Percentiles rank a stretch among this genome's conserved stretches.
Conservation (phyloP, 1,140 invertebrate genomes). For the Plodia interpunctella region DNA sequence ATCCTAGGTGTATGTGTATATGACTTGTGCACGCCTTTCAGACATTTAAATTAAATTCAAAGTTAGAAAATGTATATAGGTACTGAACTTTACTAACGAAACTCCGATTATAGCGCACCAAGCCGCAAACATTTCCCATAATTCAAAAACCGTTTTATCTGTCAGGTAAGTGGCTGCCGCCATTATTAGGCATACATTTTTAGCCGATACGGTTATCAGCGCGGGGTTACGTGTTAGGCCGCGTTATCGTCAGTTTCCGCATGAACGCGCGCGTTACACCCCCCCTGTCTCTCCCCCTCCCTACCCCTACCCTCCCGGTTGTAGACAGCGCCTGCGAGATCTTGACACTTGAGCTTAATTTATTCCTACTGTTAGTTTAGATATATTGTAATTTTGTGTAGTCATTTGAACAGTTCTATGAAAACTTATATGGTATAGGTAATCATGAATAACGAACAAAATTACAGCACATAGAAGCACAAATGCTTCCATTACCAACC, state of each 20-base stretch:
- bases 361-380: slow-evolving; percentile 39
- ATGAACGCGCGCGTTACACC: slow-evolving; percentile 71
- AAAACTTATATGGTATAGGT: too few species aligned
- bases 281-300: slow-evolving; percentile 28
- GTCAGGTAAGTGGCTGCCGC: slow-evolving; percentile 23
- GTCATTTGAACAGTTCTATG: neutral
- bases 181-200: slow-evolving; percentile 72
- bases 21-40: too few species aligned
- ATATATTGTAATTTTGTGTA: neutral
- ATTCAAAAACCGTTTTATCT: slow-evolving; percentile 20
- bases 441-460: too few species aligned
- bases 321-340: slow-evolving; percentile 48
- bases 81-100: neutral
- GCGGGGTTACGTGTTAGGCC: slow-evolving; percentile 70
- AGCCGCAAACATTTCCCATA: slow-evolving; percentile 13
- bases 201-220: slow-evolving; percentile 54
- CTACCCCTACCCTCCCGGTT: slow-evolving; percentile 30
- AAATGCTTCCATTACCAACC: too few species aligned
- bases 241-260: slow-evolving; percentile 75
- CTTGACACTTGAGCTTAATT: slow-evolving; percentile 72
- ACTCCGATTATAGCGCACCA: neutral
- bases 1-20: too few species aligned
- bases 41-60: too few species aligned
- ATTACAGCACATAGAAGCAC: too few species aligned
- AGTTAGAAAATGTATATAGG: too few species aligned